Conservation (phyloP, 1,140 invertebrate genomes). For the Araneus ventricosus region DNA sequence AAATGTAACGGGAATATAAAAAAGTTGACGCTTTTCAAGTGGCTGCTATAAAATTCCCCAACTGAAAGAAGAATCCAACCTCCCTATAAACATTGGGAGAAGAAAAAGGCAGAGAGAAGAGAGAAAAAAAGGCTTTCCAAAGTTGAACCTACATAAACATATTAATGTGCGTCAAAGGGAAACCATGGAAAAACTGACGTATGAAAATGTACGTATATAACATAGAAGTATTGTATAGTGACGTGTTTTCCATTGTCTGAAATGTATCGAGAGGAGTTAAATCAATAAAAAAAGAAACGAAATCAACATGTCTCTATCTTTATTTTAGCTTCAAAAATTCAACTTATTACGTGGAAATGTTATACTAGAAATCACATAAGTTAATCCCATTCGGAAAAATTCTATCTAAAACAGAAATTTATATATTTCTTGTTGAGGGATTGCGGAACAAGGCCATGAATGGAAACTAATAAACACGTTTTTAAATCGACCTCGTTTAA, state of each 20-base stretch:
- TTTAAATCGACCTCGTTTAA: no score
- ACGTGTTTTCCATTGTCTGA: not conserved
- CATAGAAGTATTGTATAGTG: not conserved
- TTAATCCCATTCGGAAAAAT: no score
- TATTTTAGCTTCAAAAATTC: no score
- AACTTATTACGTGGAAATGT: no score
- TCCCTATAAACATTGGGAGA: not conserved
- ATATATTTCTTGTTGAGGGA: no score
- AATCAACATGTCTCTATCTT: no score
- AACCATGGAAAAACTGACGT: constrained; percentile 34
- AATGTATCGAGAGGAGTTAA: no score
- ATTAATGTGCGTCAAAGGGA: constrained; percentile 29
- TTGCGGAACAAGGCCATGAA: no score
- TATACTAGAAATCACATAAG: no score
- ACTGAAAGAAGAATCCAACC: not conserved
- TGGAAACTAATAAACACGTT: no score
- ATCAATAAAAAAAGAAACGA: no score
- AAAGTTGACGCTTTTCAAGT: constrained; percentile 36
- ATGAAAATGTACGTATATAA: constrained; percentile 35
- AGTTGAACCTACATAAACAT: constrained; percentile 49
- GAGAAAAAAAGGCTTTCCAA: not conserved
- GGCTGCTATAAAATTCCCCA: constrained; percentile 16
- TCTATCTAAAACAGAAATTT: no score
- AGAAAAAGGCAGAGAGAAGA: not conserved
- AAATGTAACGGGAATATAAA: constrained; percentile 45